Evolutionary conservation across 2,888 invertebrate genomes (phyloP), one percentile per base, ranked within the genome.

Genomic region (Chymomyza fuscimana): DNA sequence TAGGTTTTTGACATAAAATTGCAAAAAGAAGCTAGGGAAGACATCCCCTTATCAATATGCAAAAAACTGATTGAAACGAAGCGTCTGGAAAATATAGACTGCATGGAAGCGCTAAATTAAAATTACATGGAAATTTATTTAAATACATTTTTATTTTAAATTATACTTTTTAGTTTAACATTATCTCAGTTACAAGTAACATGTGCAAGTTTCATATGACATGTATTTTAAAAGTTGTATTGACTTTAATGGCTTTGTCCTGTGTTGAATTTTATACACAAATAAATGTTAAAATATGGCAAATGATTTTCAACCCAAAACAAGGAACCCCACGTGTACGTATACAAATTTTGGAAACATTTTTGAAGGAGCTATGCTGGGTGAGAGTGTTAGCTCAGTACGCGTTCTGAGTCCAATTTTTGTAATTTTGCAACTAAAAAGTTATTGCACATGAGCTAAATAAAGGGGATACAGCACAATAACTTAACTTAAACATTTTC

Each of bases 1-100:
- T 16, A 74, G 76, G n/a, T 59, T 16, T 70, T 68, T 16, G 51
- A 66, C 16, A 32, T 66, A 2, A 19, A 36, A 9, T 7, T 69
- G 9, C 78, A 76, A 32, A 0, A 2, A 1, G n/a, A 50, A 12
- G 51, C 46, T 9, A 36, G 5, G 36, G 12, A 2, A 0, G 46
- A 74, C 12, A 36, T 67, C 0, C 51, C 16, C 5, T 1, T 59
- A 59, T 67, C 63, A 32, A 0, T 74, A 7, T 74, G 74, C 60
- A 32, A 58, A 5, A 61, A 75, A 16, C 46, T 75, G 40, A 50
- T 19, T 6, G 5, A 66, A 65, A 63, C 12, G 5, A 59, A 67
- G 16, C 32, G 63, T 46, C 10, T 75, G 40, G 1, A 46, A 10
- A 46, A 10, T 46, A 46, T 46, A 36, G 62, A 56, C 25, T 46